phyloP scores from a whole-genome alignment of 2,888 invertebrate genomes.

The Lycophotia porphyrea region DNA sequence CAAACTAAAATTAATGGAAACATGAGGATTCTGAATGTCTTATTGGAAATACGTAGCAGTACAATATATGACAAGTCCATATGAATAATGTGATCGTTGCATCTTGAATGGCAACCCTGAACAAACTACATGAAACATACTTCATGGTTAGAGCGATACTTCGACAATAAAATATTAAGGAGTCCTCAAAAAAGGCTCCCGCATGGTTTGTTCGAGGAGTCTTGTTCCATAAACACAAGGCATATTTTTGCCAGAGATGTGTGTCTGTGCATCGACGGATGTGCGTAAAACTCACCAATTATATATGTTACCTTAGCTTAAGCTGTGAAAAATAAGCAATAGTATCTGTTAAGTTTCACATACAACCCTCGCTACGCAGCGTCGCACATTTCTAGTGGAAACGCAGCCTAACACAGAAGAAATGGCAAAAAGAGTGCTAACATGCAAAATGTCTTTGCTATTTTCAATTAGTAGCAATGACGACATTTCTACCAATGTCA shows the following conservation, averaged over 20 bases:
- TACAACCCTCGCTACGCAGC: neutral
- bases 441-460: neutral
- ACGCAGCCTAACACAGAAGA: conserved; percentile 17
- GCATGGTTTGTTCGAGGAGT: conserved; percentile 15
- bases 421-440: conserved; percentile 31
- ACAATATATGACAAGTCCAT: conserved; percentile 37
- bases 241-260: neutral
- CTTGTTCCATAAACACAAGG: conserved; percentile 8
- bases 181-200: conserved; percentile 7
- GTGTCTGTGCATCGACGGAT: neutral
- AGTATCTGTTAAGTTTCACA: neutral
- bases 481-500: neutral
- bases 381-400: neutral
- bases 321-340: neutral
- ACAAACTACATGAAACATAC: conserved; percentile 16
- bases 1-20: conserved; percentile 66
- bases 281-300: neutral
- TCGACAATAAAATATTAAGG: conserved; percentile 3
- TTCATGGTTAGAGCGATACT: neutral
- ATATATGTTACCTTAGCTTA: neutral
- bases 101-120: conserved; percentile 10
- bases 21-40: conserved; percentile 50
- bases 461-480: neutral
- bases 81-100: conserved; percentile 11
- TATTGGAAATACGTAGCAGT: conserved; percentile 26